Conservation (phyloP, 2,113 vertebrate species). For the Illadopsis cleaveri region DNA sequence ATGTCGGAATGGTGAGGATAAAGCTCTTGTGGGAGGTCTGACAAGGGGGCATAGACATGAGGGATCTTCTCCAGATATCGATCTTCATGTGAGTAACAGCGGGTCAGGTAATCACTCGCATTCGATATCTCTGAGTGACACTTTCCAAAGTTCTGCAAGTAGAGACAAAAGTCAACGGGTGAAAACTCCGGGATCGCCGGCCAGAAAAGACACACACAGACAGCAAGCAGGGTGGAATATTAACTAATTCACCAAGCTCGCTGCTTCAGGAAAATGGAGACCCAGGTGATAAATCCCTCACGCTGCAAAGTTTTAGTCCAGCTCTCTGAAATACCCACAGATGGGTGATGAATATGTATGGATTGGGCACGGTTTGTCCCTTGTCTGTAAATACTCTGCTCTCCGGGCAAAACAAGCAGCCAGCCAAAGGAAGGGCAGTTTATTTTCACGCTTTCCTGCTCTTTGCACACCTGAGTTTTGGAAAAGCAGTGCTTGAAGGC, state of each 20-base stretch:
- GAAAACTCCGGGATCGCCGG: not conserved
- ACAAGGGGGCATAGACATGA: constrained; percentile 69
- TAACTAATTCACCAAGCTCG: not conserved
- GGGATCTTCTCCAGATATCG: constrained; percentile 75
- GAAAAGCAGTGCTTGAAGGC: not conserved
- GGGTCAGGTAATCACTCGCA: constrained; percentile 82
- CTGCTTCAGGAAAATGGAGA: not conserved
- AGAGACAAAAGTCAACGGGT: constrained; percentile 52
- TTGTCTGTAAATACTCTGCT: not conserved
- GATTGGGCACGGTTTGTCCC: not conserved
- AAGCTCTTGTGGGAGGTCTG: constrained; percentile 77
- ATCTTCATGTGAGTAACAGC: constrained; percentile 72
- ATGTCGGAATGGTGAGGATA: constrained; percentile 70
- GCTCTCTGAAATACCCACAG: not conserved
- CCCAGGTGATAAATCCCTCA: not conserved
- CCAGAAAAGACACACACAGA: not conserved
- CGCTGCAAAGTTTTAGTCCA: not conserved
- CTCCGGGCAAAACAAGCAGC: not conserved
- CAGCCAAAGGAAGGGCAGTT: not conserved
- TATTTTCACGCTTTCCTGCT: not conserved
- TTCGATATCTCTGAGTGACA: constrained; percentile 77
- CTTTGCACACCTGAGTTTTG: not conserved
- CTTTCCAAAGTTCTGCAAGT: constrained; percentile 81
- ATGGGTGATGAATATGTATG: not conserved
- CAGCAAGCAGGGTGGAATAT: not conserved